Evolutionary conservation across 2,888 invertebrate genomes (phyloP).

Genomic region (Abrostola triplasia): DNA sequence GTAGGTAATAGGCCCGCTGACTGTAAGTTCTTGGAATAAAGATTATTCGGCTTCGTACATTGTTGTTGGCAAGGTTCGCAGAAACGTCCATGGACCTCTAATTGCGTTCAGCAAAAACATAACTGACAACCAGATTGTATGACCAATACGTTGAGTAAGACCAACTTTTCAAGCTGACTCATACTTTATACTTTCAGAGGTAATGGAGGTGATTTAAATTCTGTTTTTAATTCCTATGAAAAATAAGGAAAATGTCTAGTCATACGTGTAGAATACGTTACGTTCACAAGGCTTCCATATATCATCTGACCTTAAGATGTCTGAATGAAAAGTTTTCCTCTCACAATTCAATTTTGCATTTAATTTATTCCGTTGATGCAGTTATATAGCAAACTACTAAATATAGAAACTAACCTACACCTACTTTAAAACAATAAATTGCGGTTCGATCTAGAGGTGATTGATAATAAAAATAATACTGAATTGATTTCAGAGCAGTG

Average conservation of each 20-base stretch:
- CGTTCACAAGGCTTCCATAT: slow-evolving; percentile 5
- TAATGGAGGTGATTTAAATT: slow-evolving; percentile 22
- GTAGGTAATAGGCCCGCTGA: slow-evolving; percentile 34
- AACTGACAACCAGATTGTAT: slow-evolving; percentile 77
- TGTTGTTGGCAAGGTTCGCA: slow-evolving; percentile 64
- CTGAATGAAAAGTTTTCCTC: slow-evolving; percentile 14
- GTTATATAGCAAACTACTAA: background rate
- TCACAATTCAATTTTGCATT: slow-evolving; percentile 3
- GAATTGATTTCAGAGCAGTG: slow-evolving; percentile 55
- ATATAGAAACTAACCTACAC: background rate
- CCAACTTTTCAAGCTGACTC: slow-evolving; percentile 71
- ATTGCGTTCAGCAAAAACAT: slow-evolving; percentile 79
- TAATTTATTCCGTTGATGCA: too few relatives aligned
- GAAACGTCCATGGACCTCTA: slow-evolving; percentile 67
- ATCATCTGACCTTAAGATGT: slow-evolving; percentile 7
- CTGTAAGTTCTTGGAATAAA: slow-evolving; percentile 61
- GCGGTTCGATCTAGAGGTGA: slow-evolving; percentile 15
- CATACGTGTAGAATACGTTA: background rate
- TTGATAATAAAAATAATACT: slow-evolving; percentile 8
- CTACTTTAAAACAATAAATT: slow-evolving; percentile 9
- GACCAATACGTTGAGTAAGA: slow-evolving; percentile 78
- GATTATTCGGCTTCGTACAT: slow-evolving; percentile 63
- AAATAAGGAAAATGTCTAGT: slow-evolving; percentile 29
- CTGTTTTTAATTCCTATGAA: slow-evolving; percentile 17
- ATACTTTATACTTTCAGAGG: slow-evolving; percentile 68